Evolutionary conservation across 1,140 invertebrate genomes (phyloP).

Genomic region (Saccostrea glomerata): DNA sequence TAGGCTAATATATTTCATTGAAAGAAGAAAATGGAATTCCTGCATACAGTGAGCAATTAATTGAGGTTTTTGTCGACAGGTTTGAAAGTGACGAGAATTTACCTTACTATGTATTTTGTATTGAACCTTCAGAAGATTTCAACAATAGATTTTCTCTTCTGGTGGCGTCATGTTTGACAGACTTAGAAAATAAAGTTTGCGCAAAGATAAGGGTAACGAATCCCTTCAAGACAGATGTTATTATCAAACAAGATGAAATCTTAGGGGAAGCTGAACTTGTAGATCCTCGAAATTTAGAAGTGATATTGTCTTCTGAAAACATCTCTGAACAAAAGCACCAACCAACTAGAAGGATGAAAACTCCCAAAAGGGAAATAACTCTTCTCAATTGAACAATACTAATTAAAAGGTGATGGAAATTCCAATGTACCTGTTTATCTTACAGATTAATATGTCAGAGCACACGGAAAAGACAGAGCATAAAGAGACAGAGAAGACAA

Average conservation of each 20-base stretch:
- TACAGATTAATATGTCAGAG: not conserved
- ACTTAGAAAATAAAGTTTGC: not conserved
- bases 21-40: slow-evolving; percentile 15
- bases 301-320: too few species aligned
- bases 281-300: too few species aligned
- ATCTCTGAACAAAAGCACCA: too few species aligned
- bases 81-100: not conserved
- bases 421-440: too few species aligned
- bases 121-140: slow-evolving; percentile 36
- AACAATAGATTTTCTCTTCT: slow-evolving; percentile 17
- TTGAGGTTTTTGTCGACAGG: slow-evolving; percentile 48
- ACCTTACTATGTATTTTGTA: not conserved
- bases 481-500: too few species aligned
- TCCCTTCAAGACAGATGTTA: too few species aligned
- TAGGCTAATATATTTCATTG: slow-evolving; percentile 29
- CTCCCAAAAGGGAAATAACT: not conserved
- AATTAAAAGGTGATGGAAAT: too few species aligned
- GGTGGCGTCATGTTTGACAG: too few species aligned
- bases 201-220: slow-evolving; percentile 3
- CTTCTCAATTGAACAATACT: not conserved
- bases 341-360: too few species aligned
- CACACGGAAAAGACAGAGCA: not conserved
- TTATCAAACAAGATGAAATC: too few species aligned
- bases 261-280: too few species aligned
- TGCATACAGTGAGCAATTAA: slow-evolving; percentile 35